Conservation (phyloP, 1,140 invertebrate genomes). For the Pseudomyrmex dendroicus region DNA sequence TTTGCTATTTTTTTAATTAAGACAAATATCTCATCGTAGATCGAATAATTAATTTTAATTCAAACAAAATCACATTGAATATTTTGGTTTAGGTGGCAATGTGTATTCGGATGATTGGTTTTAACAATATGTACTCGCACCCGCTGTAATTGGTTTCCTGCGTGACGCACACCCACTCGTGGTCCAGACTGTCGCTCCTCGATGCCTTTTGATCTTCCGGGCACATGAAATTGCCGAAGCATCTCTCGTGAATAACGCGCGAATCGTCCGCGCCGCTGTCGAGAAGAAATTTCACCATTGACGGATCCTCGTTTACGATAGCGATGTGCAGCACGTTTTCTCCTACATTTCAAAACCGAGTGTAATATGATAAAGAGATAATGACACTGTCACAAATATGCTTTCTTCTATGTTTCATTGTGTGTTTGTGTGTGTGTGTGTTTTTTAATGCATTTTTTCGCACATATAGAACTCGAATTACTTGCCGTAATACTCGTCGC, state of each 20-base stretch:
- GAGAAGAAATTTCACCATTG: constrained; percentile 98
- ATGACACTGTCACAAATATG: too few species aligned
- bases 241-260: constrained; percentile 91
- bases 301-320: constrained; percentile 98
- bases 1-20: too few species aligned
- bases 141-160: constrained; percentile 97
- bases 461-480: neutral
- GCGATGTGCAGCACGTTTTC: constrained; percentile 98
- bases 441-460: neutral
- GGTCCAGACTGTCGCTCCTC: constrained; percentile 93
- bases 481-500: constrained; percentile 98
- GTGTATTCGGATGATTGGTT: neutral
- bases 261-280: constrained; percentile 93
- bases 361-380: neutral
- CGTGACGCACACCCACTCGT: constrained; percentile 96
- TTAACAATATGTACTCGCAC: constrained; percentile 89
- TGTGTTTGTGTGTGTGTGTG: too few species aligned
- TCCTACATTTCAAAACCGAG: constrained; percentile 84
- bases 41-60: too few species aligned
- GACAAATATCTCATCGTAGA: too few species aligned
- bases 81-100: too few species aligned
- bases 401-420: too few species aligned
- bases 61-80: too few species aligned
- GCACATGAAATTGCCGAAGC: constrained; percentile 98
- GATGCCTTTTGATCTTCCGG: constrained; percentile 98